Base-by-base conservation (phyloP, 2,113 vertebrate species). In the Silurus asotus region DNA sequence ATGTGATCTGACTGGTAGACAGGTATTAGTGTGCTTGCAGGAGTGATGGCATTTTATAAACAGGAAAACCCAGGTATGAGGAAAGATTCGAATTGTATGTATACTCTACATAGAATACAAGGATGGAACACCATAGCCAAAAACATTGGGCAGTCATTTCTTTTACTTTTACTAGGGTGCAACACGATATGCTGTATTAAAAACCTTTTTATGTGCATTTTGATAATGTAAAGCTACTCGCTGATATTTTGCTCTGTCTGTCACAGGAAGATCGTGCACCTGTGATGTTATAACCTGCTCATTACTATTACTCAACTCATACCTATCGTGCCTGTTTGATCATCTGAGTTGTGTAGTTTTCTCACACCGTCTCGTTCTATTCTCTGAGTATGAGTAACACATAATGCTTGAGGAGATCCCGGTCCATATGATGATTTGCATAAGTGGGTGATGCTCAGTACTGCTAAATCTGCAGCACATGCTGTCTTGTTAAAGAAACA, bases 361-460 rank as follows among this genome's bases (percentile, higher is more conserved):
- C 61, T 69, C 62, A 28, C 51, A 67, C 62, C 81, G 69, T 55
- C 64, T 53, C 14, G 49, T 55, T 69, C 2, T 49, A 7, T 69
- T 82, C 49, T 28, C 81, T 82, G 58, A 69, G 64, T 8, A 58
- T 79, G 28, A 77, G 49, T 69, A 69, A 65, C 76, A 69, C 51
- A 55, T 55, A 82, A 25, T 70, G 51, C 76, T 48, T 14, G 20
- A 80, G 75, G 83, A 84, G 48, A 76, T 76, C 72, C 72, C 37
- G 53, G 14, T 48, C 58, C 55, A 64, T 64, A 53, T 84, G 83
- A 37, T 62, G 13, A 61, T 84, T 76, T 76, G 70, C 83, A 64
- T 64, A 62, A 76, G 20, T 28, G 45, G 45, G 45, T 51, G 72
- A 83, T 48, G 55, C 13, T 83, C 25, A 55, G 76, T 58, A 14